These are phyloP conservation scores for Drosophila repletoides DNA, from an alignment of 1,140 invertebrate species.

Conservation along the genomic window DNA sequence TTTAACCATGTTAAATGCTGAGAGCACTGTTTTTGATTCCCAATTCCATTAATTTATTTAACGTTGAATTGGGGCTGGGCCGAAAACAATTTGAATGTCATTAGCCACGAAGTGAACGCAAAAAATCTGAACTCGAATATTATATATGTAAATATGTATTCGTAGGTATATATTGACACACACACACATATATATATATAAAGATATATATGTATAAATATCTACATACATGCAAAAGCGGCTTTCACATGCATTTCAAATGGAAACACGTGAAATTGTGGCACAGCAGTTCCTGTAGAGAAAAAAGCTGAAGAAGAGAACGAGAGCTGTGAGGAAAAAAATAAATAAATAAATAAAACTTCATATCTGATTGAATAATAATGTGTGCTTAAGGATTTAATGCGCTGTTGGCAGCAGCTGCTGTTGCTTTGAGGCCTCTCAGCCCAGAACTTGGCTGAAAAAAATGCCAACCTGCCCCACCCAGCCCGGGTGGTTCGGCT, in stretches of 20 bases:
- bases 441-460: neutral
- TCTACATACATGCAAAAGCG: neutral
- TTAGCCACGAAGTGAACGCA: conserved; percentile 40
- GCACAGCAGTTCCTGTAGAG: neutral
- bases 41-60: conserved; percentile 1
- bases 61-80: conserved; percentile 29
- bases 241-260: neutral
- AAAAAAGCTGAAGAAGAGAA: conserved; percentile 6
- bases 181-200: neutral
- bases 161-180: neutral
- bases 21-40: no score
- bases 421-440: neutral
- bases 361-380: conserved; percentile 80
- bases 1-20: no score
- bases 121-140: neutral
- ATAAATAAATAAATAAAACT: conserved; percentile 56
- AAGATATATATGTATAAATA: neutral
- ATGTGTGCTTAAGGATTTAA: conserved; percentile 78
- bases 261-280: conserved; percentile 19
- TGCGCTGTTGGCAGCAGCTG: conserved; percentile 55
- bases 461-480: neutral
- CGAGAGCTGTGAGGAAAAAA: neutral
- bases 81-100: conserved; percentile 65
- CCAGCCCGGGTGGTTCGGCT: neutral
- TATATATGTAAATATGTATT: neutral